phyloP scores from a whole-genome alignment of 2,888 invertebrate species.

The Pocota personata region DNA sequence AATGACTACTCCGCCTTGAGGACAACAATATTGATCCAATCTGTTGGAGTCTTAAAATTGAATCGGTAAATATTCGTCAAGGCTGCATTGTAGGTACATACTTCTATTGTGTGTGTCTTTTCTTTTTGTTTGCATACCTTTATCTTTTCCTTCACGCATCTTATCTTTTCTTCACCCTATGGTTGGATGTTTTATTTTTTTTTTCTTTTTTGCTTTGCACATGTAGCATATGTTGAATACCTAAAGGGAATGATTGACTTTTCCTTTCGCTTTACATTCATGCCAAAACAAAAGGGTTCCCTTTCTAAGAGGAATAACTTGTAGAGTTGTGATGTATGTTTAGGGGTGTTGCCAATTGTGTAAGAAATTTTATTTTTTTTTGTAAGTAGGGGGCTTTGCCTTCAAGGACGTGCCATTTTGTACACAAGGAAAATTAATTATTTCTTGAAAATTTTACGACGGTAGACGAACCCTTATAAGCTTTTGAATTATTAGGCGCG shows the following conservation, averaged over 20 bases:
- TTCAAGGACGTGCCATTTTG: neutral
- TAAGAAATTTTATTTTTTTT: neutral
- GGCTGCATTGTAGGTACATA: neutral
- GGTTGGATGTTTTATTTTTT: conserved; percentile 21
- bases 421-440: conserved; percentile 44
- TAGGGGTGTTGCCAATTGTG: neutral
- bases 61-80: conserved; percentile 9
- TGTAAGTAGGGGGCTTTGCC: neutral
- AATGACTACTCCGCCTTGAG: conserved; percentile 3
- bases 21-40: conserved; percentile 28
- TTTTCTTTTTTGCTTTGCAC: neutral
- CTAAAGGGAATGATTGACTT: conserved; percentile 31
- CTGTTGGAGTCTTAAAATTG: conserved; percentile 16
- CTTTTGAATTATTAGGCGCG: conserved; percentile 18
- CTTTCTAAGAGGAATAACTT: neutral
- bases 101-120: neutral
- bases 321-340: conserved; percentile 1
- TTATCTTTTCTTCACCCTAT: neutral
- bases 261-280: neutral
- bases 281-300: neutral
- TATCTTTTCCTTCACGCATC: neutral
- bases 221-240: conserved; percentile 4
- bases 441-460: conserved; percentile 41
- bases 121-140: neutral
- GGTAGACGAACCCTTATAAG: conserved; percentile 40